A percentile compares a stretch with the other conserved stretches of the same genome.
These are phyloP conservation scores for Maniola jurtina DNA, from an alignment of 1,140 invertebrate genomes.

Conservation along the genomic window DNA sequence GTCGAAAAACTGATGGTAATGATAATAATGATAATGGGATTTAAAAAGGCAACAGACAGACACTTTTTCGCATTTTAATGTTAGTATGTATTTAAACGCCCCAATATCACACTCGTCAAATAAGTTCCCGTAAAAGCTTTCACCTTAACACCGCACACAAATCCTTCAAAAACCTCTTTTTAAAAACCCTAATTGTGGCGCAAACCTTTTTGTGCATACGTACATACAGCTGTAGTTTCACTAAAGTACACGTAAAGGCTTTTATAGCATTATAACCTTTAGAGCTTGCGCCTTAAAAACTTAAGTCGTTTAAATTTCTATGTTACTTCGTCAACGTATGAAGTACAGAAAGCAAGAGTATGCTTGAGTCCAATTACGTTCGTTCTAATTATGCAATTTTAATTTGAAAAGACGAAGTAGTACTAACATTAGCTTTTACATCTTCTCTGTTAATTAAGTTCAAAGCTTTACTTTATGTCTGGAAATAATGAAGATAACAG, in stretches of 20 bases:
- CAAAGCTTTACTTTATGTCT: not conserved
- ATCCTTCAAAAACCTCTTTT: slow-evolving; percentile 5
- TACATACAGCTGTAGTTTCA: slow-evolving; percentile 37
- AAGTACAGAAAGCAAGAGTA: slow-evolving; percentile 15
- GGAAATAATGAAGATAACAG: not conserved
- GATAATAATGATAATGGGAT: too few species aligned
- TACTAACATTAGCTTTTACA: slow-evolving; percentile 10
- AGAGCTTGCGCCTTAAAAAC: slow-evolving; percentile 21
- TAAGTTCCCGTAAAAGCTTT: not conserved
- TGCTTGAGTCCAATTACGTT: slow-evolving; percentile 20
- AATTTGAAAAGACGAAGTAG: slow-evolving; percentile 16
- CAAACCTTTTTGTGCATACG: slow-evolving; percentile 37
- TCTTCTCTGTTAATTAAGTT: not conserved
- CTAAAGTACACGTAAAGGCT: slow-evolving; percentile 27
- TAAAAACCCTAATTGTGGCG: slow-evolving; percentile 4
- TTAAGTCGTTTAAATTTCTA: slow-evolving; percentile 20
- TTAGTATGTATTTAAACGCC: too few species aligned
- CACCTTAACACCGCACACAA: not conserved
- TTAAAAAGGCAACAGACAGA: too few species aligned
- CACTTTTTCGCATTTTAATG: too few species aligned
- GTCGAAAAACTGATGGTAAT: too few species aligned
- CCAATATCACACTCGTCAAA: not conserved
- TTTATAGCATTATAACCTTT: slow-evolving; percentile 30
- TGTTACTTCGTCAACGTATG: slow-evolving; percentile 12
- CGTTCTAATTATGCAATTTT: slow-evolving; percentile 22